Evolutionary conservation across 2,888 invertebrate genomes (phyloP), one percentile per base, ranked within the genome.

Genomic region (Clivina fossor): DNA sequence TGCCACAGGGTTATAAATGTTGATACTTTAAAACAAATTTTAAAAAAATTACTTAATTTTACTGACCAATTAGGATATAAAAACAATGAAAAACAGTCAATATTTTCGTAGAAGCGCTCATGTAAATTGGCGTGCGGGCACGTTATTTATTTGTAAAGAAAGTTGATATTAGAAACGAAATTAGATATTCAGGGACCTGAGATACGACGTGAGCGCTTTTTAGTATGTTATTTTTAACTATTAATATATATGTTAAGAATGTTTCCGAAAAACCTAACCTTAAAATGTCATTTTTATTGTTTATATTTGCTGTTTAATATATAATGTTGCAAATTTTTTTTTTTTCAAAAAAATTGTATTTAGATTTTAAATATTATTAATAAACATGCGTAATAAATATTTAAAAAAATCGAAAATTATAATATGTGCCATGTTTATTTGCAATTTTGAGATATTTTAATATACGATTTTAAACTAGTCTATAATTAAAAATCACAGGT

Each of bases 31-130:
- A 30, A 30, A 49, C 38, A 18, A 26, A 44, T 44, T 53, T 44
- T 44, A 40, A 18, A 30, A n/a, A n/a, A n/a, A n/a, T n/a, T n/a
- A n/a, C n/a, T n/a, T n/a, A n/a, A n/a, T 13, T 43, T 43, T 19
- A 22, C 26, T 43, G 43, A 53, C 53, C 53, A 53, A 53, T 53
- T 53, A 53, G 53, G 43, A 35, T 44, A 44, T 33, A 44, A 26
- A 26, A 35, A 50, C 38, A 32, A n/a, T n/a, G n/a, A n/a, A n/a
- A 35, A 30, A 26, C 43, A 43, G 44, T 44, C 44, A 53, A 53
- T 53, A 53, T 53, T 53, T 53, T 53, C 44, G 37, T 53, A 44
- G 24, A 44, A 37, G 44, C 53, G 53, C 44, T 53, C 53, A 44
- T 43, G 51, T 8, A 43, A 38, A 8, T n/a, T 37, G 38, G 18